Base-by-base conservation (phyloP, 2,888 invertebrate genomes). In the Lutraria lutraria region DNA sequence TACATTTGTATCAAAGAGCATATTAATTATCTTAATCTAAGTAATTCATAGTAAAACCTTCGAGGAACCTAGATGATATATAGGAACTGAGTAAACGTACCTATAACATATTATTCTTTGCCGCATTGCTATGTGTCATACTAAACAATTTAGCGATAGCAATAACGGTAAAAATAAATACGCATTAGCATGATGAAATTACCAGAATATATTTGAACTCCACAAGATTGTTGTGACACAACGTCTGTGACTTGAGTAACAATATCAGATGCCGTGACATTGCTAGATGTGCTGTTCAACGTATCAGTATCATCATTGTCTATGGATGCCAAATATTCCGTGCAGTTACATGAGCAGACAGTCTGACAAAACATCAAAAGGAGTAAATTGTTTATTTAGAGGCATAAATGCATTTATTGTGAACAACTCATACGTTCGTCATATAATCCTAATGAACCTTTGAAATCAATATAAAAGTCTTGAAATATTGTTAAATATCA, bases 181-280 rank as follows among this genome's bases (percentile, higher is more conserved):
- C 6, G 2, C 12, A n/a, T 12, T 21, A 43, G 56, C 63, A 31
- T 15, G n/a, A 29, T 21, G 34, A 29, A 72, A 13, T 72, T 86
- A 92, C 92, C 93, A 86, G 89, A 87, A 72, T 83, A 88, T 15
- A 93, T 83, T 84, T 93, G 93, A 0, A 93, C 16, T 12, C 93
- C 93, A 88, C 93, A 93, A 53, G 93, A 87, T n/a, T 79, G 88
- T 56, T 90, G 89, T 4, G 88, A 68, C 1, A 79, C 52, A n/a
- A 89, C 53, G 31, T 31, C 52, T 52, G 68, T n/a, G 10, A 34
- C 15, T 25, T 21, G 76, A 21, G 43, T 4, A 43, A 4, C 43
- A 43, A 25, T 19, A n/a, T 10, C 15, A 76, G 21, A 72, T n/a
- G 80, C 19, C n/a, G 53, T 82, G 21, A 29, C 29, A 34, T 81